Conservation (phyloP, 2,113 vertebrate genomes). For the Alces alces region DNA sequence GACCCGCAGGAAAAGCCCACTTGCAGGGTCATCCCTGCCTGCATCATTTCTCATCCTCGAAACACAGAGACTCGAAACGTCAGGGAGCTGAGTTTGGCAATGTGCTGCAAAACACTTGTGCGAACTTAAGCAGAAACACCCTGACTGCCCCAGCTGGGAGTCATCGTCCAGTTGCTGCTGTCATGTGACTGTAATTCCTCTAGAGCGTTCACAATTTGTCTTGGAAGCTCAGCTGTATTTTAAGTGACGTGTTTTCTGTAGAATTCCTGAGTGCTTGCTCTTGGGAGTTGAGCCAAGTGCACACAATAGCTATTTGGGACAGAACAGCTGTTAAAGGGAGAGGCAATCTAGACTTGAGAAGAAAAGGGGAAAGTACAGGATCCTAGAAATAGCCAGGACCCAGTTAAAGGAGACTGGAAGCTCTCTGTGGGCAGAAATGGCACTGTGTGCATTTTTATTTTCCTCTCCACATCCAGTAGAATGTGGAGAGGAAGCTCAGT, state of each 20-base stretch:
- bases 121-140: background rate
- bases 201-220: background rate
- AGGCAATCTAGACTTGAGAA: background rate
- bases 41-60: background rate
- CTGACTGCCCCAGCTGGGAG: background rate
- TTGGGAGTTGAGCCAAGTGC: constrained; percentile 25
- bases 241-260: constrained; percentile 22
- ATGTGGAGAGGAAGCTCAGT: background rate
- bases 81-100: background rate
- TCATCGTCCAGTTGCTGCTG: background rate
- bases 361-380: background rate
- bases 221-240: constrained; percentile 17
- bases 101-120: background rate
- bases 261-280: constrained; percentile 33
- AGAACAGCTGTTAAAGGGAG: background rate
- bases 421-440: background rate
- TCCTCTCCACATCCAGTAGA: background rate
- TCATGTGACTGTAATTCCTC: background rate
- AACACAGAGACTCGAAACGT: background rate
- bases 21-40: background rate
- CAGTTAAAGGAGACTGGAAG: background rate
- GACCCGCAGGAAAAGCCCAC: too few species aligned
- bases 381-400: background rate
- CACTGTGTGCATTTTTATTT: background rate
- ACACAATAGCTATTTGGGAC: constrained; percentile 6